A percentile compares a stretch with the other conserved stretches of the same genome.
Conservation (phyloP, 2,797 vertebrate species). For the Salarias fasciatus region DNA sequence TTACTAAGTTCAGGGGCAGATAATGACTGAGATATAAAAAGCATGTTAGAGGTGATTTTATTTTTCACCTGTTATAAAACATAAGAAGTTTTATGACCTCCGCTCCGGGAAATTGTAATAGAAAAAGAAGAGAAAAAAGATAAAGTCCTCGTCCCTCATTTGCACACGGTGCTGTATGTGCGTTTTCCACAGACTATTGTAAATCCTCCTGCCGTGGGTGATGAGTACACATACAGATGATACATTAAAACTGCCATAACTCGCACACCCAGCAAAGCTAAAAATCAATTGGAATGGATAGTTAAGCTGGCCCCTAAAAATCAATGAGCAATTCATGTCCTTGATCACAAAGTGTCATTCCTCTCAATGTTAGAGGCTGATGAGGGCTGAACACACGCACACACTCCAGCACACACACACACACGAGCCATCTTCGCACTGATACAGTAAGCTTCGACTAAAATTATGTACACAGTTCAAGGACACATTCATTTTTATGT, state of each 20-base stretch:
- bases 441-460: conserved; percentile 15
- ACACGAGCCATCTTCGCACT: conserved; percentile 15
- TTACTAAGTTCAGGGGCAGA: conserved; percentile 43
- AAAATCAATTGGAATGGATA: conserved; percentile 89
- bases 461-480: conserved; percentile 33
- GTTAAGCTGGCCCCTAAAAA: conserved; percentile 88
- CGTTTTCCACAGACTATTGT: conserved; percentile 64
- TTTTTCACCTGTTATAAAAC: conserved; percentile 39
- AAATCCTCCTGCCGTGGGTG: conserved; percentile 71
- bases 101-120: conserved; percentile 42
- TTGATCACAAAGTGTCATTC: conserved; percentile 88
- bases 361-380: conserved; percentile 82
- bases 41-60: conserved; percentile 51
- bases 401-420: conserved; percentile 39
- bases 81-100: conserved; percentile 53
- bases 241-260: conserved; percentile 87
- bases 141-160: conserved; percentile 47
- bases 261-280: conserved; percentile 85
- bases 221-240: conserved; percentile 82
- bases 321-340: conserved; percentile 90
- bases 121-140: conserved; percentile 43
- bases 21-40: conserved; percentile 33
- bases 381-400: conserved; percentile 69
- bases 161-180: conserved; percentile 47
- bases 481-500: conserved; percentile 18